Evolutionary conservation across 2,888 invertebrate species (phyloP), one percentile per base, ranked within the genome.

Genomic region (Diarsia brunnea): DNA sequence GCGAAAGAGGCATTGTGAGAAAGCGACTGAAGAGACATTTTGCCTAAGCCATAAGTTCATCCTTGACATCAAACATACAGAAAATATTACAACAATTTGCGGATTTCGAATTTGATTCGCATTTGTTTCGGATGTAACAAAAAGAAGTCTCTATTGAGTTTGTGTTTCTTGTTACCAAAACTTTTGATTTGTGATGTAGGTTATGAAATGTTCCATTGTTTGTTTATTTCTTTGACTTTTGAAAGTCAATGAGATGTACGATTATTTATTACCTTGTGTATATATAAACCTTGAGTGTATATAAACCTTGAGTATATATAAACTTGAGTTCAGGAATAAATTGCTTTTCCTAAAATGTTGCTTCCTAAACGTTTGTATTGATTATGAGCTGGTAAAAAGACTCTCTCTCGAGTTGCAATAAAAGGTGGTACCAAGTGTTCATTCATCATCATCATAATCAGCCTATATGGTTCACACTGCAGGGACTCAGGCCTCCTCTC

Each of bases 141-240:
- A 69, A 55, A 27, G 27, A 69, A 49, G 71, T 79, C 70, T 79
- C n/a, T n/a, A 71, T 58, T 58, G 27, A 70, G 49, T 58, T 70
- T 31, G 11, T 60, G 47, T 75, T 75, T 49, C 47, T 49, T 69
- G 49, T 58, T 24, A 70, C 12, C 58, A 79, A 79, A 79, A 58
- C n/a, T 79, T 70, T 31, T 58, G 43, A 58, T 58, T 71, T 71
- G 8, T 65, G 7, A 43, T 21, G 60, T 24, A 11, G 27, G 19
- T 69, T 31, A 12, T 38, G 24, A n/a, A 78, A 49, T n/a, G 16
- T 78, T 61, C 27, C 3, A n/a, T 55, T 79, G 47, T 49, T 79
- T 55, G 12, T n/a, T 53, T 1, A 24, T 24, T 75, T 75, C n/a
- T 78, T 53, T 24, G 49, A 43, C 19, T 7, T 49, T 49, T 60